These are phyloP conservation scores for Caenorhabditis angaria DNA, from an alignment of 2,888 invertebrate genomes.

Conservation along the genomic window DNA sequence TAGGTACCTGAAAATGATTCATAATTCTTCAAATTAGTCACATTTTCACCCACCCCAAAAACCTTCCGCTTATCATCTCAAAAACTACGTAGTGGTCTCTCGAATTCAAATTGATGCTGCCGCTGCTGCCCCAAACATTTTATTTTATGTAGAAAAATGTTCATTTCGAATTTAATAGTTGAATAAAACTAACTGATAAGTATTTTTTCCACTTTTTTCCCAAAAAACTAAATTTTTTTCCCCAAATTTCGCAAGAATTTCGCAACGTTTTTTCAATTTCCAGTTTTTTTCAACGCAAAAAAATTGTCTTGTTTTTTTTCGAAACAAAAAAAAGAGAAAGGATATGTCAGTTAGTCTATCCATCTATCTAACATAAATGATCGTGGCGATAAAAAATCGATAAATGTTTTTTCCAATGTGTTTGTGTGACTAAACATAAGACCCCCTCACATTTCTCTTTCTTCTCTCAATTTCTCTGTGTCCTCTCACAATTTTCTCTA, in stretches of 20 bases:
- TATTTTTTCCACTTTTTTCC: background rate
- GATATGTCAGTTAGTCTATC: too few species aligned
- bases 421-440: background rate
- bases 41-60: too few species aligned
- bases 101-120: too few species aligned
- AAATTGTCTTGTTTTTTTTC: slow-evolving; percentile 1
- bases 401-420: background rate
- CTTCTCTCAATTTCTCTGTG: background rate
- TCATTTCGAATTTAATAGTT: too few species aligned
- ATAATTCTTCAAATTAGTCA: too few species aligned
- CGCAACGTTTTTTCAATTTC: slow-evolving; percentile 11
- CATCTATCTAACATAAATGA: too few species aligned
- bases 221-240: background rate
- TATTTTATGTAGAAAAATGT: too few species aligned
- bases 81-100: too few species aligned
- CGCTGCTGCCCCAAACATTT: too few species aligned
- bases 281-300: slow-evolving; percentile 13
- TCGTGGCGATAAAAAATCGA: background rate
- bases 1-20: too few species aligned
- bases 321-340: slow-evolving; percentile 3
- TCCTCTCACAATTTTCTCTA: background rate
- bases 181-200: too few species aligned
- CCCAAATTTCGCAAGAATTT: slow-evolving; percentile 3
- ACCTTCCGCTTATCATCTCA: too few species aligned
- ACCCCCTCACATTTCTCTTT: background rate